Base-by-base conservation (phyloP, 2,113 vertebrate genomes). In the Channa argus region DNA sequence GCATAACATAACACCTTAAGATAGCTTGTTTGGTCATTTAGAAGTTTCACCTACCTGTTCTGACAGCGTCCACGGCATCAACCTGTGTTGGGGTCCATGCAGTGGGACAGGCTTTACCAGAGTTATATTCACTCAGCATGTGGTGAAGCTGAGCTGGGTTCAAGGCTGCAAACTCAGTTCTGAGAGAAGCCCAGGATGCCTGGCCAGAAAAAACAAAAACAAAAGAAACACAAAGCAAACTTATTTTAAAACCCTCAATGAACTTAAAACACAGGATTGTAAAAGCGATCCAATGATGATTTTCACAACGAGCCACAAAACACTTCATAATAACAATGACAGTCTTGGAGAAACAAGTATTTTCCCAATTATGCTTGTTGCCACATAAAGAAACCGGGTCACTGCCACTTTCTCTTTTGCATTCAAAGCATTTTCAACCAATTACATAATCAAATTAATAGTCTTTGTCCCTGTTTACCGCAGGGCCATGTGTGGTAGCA, bases 131-230 rank as follows among this genome's bases (percentile, higher is more conserved):
- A 52, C 86, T 86, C 77, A 95, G 77, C 93, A 94, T 93, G 88
- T 95, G 94, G 79, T 95, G 93, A 13, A 95, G 92, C 88, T 95
- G 95, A 2, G 95, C 93, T 0, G 93, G 66, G 41, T 92, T 94
- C 67, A 95, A 78, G 33, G 92, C 86, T 0, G 84, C 38, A 33
- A 94, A 95, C 84, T 95, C 95, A 0, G 53, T 34, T 81, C 92
- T 85, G 70, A 95, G 91, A 50, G 90, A 92, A 0, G 79, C 4
- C 95, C 95, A 95, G 34, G 92, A 93, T 0, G 93, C 91, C 95
- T 95, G 90, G 0, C 10, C 0, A 7, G 51, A 61, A 51, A 51
- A 50, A 24, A 43, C 52, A 63, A 45, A 15, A 0, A 71, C 38
- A 82, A 6, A 24, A 69, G 43, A 70, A 24, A 75, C 12, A 6